A percentile compares a stretch with the other conserved stretches of the same genome.
These are phyloP conservation scores for Zootoca vivipara DNA, from an alignment of 2,113 vertebrate genomes.

Conservation along the genomic window DNA sequence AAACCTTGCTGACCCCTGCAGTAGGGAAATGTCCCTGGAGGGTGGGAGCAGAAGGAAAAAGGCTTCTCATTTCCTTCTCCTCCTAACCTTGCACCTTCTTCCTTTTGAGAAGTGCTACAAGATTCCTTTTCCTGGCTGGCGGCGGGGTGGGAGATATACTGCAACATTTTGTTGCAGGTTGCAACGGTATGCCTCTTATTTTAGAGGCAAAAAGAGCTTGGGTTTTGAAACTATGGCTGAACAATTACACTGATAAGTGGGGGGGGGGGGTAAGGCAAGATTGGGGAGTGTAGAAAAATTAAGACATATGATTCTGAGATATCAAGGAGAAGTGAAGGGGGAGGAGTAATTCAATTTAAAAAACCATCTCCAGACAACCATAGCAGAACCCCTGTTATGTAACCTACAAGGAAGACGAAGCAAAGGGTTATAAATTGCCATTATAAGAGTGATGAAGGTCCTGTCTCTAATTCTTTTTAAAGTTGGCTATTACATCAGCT, in stretches of 20 bases:
- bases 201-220: too few relatives aligned
- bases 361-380: slow-evolving; percentile 39
- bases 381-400: slow-evolving; percentile 31
- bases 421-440: slow-evolving; percentile 4
- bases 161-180: too few relatives aligned
- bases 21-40: too few relatives aligned
- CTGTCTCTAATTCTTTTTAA: slow-evolving; percentile 27
- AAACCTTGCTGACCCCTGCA: too few relatives aligned
- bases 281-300: slow-evolving; percentile 50
- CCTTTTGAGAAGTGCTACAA: too few relatives aligned
- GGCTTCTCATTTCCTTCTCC: too few relatives aligned
- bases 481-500: slow-evolving; percentile 31
- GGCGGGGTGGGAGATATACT: too few relatives aligned
- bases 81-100: too few relatives aligned
- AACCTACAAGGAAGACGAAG: slow-evolving; percentile 6
- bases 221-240: not conserved
- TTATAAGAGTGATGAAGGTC: not conserved
- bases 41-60: too few relatives aligned
- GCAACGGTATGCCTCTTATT: too few relatives aligned
- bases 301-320: slow-evolving; percentile 22
- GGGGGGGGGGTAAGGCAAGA: slow-evolving; percentile 34
- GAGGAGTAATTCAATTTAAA: slow-evolving; percentile 52
- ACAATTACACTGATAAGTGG: slow-evolving; percentile 28
- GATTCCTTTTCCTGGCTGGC: too few relatives aligned
- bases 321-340: slow-evolving; percentile 29